Evolutionary conservation across 2,888 invertebrate genomes (phyloP), one percentile per base, ranked within the genome.

Genomic region (Sympetrum striolatum): DNA sequence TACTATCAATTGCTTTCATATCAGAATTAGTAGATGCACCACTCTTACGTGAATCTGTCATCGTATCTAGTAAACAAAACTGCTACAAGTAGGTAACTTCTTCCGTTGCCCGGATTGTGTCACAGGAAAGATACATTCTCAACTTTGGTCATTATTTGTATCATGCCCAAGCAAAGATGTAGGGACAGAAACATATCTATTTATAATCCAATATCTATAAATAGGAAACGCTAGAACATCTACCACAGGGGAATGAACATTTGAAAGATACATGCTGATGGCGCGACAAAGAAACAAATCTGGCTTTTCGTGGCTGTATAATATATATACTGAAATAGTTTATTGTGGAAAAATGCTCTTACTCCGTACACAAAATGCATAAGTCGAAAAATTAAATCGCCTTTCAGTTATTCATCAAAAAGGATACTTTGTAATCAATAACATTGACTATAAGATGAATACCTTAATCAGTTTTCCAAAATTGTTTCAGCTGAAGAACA

Each of bases 161-260:
- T 31, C 73, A n/a, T 73, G 73, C 73, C 86, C 60, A 37, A 60
- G 86, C 86, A 86, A 86, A 64, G 37, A 8, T 14, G 22, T 10
- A 60, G 86, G 60, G 86, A 64, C 86, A n/a, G 37, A 82, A 60
- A 86, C 18, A 82, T 60, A 60, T 37, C 86, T 86, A 86, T 58
- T 60, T 37, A 86, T 86, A 86, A 14, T 60, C 14, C 6, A 37
- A 37, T 31, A 37, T 37, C 86, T 86, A 86, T 60, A 86, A 64
- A 86, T 86, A 86, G 86, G 22, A 86, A 64, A 64, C 60, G 86
- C 86, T 60, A n/a, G 37, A 60, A 37, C 37, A 60, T n/a, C 60
- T 58, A 31, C n/a, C 12, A 60, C 4, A 10, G 86, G 3, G 58
- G 86, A 37, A 18, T 15, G 37, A 60, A 64, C 60, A 86, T 25